Evolutionary conservation across 2,888 invertebrate genomes (phyloP).

Genomic region (Lamellibrachia columna): DNA sequence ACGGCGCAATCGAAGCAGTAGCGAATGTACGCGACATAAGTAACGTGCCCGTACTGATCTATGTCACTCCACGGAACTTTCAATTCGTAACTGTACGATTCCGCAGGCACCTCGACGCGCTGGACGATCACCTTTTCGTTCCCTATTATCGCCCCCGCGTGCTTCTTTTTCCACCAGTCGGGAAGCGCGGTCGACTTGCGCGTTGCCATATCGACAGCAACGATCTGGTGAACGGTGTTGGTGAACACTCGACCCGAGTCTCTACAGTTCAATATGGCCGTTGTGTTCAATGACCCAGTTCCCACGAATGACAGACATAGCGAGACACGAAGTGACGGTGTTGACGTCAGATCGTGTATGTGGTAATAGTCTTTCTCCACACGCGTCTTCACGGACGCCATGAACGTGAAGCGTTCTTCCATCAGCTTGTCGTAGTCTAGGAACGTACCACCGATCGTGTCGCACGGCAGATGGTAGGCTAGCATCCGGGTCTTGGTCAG

Average conservation of each 20-base stretch:
- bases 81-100: conserved; percentile 29
- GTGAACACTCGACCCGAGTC: conserved; percentile 30
- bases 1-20: conserved; percentile 44
- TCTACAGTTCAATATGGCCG: conserved; percentile 26
- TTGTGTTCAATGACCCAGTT: conserved; percentile 36
- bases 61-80: conserved; percentile 41
- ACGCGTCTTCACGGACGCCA: conserved; percentile 37
- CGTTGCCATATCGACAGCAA: conserved; percentile 42
- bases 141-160: conserved; percentile 40
- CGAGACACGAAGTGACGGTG: conserved; percentile 31
- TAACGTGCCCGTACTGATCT: conserved; percentile 41
- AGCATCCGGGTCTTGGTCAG: conserved; percentile 33
- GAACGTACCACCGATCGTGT: conserved; percentile 33
- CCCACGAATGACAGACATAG: conserved; percentile 39
- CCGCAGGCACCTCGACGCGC: conserved; percentile 43
- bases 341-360: conserved; percentile 19
- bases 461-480: conserved; percentile 33
- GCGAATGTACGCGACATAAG: conserved; percentile 41
- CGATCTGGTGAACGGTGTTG: conserved; percentile 47
- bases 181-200: conserved; percentile 52
- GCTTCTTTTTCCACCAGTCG: conserved; percentile 57
- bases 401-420: conserved; percentile 37
- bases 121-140: conserved; percentile 44
- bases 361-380: conserved; percentile 34
- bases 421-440: conserved; percentile 41